phyloP scores from a whole-genome alignment of 2,797 vertebrate species.

The Pangasius macronema region DNA sequence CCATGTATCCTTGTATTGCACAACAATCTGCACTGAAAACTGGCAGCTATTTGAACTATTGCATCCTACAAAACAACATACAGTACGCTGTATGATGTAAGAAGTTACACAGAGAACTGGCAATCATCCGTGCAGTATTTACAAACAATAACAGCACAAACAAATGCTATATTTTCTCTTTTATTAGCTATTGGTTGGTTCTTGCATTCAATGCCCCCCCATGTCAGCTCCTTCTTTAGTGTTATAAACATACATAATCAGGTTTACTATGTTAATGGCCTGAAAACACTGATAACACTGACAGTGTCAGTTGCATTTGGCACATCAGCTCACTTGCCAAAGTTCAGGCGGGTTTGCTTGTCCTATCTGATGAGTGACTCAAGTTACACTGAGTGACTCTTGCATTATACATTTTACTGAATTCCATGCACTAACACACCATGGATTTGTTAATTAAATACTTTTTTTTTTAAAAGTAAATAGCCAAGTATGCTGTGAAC shows the following conservation, averaged over 20 bases:
- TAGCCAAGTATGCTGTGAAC: neutral
- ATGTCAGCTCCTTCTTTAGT: neutral
- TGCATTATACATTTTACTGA: neutral
- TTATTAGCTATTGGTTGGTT: neutral
- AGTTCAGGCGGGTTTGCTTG: neutral
- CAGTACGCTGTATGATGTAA: neutral
- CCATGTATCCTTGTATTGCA: neutral
- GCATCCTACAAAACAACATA: neutral
- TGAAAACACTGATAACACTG: neutral
- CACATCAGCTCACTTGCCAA: neutral
- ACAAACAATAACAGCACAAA: neutral
- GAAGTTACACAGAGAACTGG: neutral
- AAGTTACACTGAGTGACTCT: neutral
- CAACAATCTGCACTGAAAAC: neutral
- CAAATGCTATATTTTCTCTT: neutral
- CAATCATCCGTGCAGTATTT: neutral
- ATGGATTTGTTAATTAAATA: neutral
- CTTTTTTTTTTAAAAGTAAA: neutral
- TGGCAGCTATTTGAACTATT: neutral
- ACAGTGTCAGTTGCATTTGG: neutral
- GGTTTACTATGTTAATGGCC: neutral
- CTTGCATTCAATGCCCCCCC: neutral
- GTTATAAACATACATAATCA: neutral
- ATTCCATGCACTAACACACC: neutral
- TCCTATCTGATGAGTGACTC: neutral